Evolutionary conservation across 2,888 invertebrate genomes (phyloP), one percentile per base, ranked within the genome.

Genomic region (Caenorhabditis auriculariae): DNA sequence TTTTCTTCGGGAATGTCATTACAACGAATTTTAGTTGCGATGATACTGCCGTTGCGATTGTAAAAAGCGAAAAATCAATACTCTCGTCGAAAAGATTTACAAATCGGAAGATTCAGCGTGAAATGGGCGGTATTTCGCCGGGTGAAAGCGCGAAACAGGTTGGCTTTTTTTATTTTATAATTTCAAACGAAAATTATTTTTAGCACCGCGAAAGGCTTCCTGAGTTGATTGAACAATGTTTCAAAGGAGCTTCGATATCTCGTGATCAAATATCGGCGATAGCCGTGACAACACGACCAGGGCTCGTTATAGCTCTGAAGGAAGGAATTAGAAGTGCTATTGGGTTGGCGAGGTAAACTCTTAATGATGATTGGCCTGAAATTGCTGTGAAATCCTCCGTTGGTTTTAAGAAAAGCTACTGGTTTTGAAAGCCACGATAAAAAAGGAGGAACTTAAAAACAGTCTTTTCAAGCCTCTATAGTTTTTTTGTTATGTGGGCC

Each of bases 241-340:
- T 74, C n/a, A 3, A 23, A 6, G 60, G 65, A 6, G 39, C 65
- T 12, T 45, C 55, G 19, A 19, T 66, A 2, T 54, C 71, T 27
- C 41, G 53, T 0, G 45, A 61, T 6, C 74, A 77, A 42, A 28
- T 80, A 24, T 65, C 63, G 29, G 78, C 72, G 9, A 64, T 80
- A 5, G 76, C 80, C 9, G 78, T 76, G 3, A 72, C 78, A n/a
- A 66, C 61, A 1, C 59, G 66, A 5, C 78, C 79, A 4, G 80
- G 80, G 17, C 63, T 80, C 6, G 74, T 80, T 1, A 72, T 79
- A n/a, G 75, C 74, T 6, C 49, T 80, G 29, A 80, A 80, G 43
- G 76, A 74, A 46, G 80, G 80, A 15, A 66, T 76, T 15, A 64
- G 66, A 27, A 43, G 60, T 7, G 77, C 76, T 3, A 61, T 80